Evolutionary conservation across 2,888 invertebrate species (phyloP), one percentile per base, ranked within the genome.

Genomic region (Hipparchia semele): DNA sequence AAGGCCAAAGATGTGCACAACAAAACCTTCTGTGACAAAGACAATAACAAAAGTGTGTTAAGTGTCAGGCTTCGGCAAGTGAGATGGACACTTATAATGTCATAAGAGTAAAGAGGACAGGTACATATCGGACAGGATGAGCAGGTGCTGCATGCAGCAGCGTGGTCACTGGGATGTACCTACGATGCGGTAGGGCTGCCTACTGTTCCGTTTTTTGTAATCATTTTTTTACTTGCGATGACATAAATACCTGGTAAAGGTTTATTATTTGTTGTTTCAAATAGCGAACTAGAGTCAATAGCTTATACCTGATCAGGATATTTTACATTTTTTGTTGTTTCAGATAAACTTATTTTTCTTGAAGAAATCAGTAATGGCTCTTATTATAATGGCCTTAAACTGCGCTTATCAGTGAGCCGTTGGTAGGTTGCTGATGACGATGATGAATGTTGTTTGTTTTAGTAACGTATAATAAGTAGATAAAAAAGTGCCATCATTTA

Each of bases 131-230:
- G 56, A 66, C 70, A 73, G 59, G 68, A 68, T 23, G 60, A 60
- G 70, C 73, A 71, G 73, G 73, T 73, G 71, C 68, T 68, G 12
- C 49, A 39, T 61, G 69, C 53, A 65, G 46, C 61, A 71, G 70
- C 61, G 49, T 64, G 71, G 68, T 68, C 60, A 68, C 66, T 53
- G 53, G 65, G 68, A 71, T 60, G 49, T 45, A 66, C 53, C 65
- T 33, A 68, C 23, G 49, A 69, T 66, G 65, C 65, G 68, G 71
- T 74, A 71, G 71, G 71, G 74, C 64, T 71, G 68, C n/a, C 71
- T 60, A 62, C 49, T 8, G 62, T 53, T 23, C 12, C 2, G 13
- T 6, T 60, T 59, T 60, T 60, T 60, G 39, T 12, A 10, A 46
- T 60, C 49, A 10, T 46, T 60, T 59, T 54, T 65, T 72, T 62